A percentile compares a stretch with the other conserved stretches of the same genome.
Conservation (phyloP, 2,113 vertebrate genomes). For the Pseudorhombus dupliciocellatus region DNA sequence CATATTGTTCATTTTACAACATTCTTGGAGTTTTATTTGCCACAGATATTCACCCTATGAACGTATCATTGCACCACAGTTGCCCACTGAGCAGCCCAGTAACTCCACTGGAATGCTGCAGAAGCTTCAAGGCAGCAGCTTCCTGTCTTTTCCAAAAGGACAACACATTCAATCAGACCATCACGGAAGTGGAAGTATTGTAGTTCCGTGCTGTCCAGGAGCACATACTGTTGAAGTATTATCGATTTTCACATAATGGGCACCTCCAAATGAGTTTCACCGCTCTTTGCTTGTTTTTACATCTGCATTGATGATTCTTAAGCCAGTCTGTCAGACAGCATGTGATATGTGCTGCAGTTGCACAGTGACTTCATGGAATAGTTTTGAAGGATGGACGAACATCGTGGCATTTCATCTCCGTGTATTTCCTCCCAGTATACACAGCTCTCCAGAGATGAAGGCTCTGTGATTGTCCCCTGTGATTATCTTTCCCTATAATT, state of each 20-base stretch:
- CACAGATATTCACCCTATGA: too few relatives aligned
- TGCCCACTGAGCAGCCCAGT: too few relatives aligned
- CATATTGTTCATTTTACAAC: background rate
- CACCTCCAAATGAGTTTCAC: too few relatives aligned
- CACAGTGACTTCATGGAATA: background rate
- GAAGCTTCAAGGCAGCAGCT: background rate
- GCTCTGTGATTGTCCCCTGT: too few relatives aligned
- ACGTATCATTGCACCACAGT: too few relatives aligned
- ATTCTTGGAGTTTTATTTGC: background rate
- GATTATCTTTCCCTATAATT: too few relatives aligned
- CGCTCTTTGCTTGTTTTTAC: background rate
- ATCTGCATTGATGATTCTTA: background rate
- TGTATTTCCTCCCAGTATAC: background rate
- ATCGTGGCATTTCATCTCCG: background rate
- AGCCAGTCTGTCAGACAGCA: background rate
- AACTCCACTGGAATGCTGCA: background rate
- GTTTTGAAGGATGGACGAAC: constrained; percentile 5
- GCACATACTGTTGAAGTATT: background rate
- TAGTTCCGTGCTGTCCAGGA: background rate
- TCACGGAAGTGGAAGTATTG: background rate
- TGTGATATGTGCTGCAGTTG: background rate
- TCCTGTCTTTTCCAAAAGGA: background rate
- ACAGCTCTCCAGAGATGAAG: too few relatives aligned
- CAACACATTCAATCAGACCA: background rate
- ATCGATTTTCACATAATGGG: background rate